A percentile compares a stretch with the other conserved stretches of the same genome.
Evolutionary conservation across 30 jellyfish, hydroid and myxozoan species (phyloP).

Genomic region (Clytia hemisphaerica): DNA sequence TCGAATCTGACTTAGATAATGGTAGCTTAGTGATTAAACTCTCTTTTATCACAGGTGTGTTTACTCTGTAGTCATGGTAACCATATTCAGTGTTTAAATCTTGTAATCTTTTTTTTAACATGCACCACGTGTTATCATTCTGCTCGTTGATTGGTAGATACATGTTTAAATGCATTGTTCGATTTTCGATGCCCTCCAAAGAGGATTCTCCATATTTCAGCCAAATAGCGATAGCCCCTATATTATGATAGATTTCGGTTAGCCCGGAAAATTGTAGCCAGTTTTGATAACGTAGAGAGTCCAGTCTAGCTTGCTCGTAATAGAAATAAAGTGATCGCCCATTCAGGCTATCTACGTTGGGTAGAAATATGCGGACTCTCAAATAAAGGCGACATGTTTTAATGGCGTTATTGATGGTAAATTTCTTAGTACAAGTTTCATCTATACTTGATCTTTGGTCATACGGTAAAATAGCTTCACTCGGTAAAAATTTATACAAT

Average conservation of each 20-base stretch:
- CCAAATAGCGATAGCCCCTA: constrained; percentile 5
- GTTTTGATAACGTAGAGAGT: neutral
- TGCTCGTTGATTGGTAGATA: too few relatives aligned
- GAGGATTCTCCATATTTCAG: neutral
- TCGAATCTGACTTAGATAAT: too few relatives aligned
- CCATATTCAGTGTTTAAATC: too few relatives aligned
- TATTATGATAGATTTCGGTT: constrained; percentile 5
- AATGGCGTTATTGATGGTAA: neutral
- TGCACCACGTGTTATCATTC: too few relatives aligned
- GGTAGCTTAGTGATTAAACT: too few relatives aligned
- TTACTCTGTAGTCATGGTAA: too few relatives aligned
- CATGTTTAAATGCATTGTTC: neutral
- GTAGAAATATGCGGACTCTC: neutral
- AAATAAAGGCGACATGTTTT: constrained; percentile 12
- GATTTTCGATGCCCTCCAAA: neutral
- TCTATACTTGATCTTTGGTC: neutral
- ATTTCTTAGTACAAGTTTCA: neutral
- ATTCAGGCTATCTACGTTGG: neutral
- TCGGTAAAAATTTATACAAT: constrained; percentile 7
- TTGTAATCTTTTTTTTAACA: too few relatives aligned
- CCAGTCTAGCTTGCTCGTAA: constrained; percentile 12
- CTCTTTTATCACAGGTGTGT: too few relatives aligned
- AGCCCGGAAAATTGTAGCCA: neutral
- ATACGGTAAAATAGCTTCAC: neutral
- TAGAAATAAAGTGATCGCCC: neutral